Base-by-base conservation (phyloP, 1,140 invertebrate genomes). In the Cherax quadricarinatus region DNA sequence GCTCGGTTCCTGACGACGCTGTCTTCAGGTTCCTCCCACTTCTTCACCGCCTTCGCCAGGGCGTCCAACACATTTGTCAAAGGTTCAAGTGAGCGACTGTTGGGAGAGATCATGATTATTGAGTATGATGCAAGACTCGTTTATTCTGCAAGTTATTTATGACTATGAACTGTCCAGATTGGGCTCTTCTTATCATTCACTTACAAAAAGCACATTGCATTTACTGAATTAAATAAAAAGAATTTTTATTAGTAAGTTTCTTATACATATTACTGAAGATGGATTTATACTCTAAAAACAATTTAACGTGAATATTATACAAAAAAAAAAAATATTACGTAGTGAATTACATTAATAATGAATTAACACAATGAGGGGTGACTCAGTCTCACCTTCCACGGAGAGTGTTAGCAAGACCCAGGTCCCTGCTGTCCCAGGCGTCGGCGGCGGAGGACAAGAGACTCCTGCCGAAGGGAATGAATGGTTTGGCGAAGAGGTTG, bases 61-160 rank as follows among this genome's bases (percentile, higher is more conserved):
- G 86, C 86, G 73, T 87, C 86, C 18, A 87, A 51, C 41, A 87
- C 73, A 48, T 87, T 70, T 18, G 86, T 53, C 70, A 87, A 48
- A n/a, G 86, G 86, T 53, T 87, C 86, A 18, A 87, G 49, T 4
- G 85, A 86, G 30, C 85, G 85, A 49, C 85, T 86, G 85, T 86
- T 4, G 70, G 21, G 60, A 30, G 21, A 78, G 9, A 78, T 78
- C n/a, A 14, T 57, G 53, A 14, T 57, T 57, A 57, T 57, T 57
- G 14, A 10, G 9, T 10, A 1, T 57, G 9, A 57, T 21, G 18
- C 6, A 51, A n/a, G 6, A 57, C 53, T 57, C 0, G 12, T 1
- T 57, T 57, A 57, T 57, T 12, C 53, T 57, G 53, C 53, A 57
- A 12, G 53, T 57, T 12, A 57, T 6, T 9, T 12, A 57, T 57